A percentile compares a stretch with the other conserved stretches of the same genome.
These are phyloP conservation scores for Sipha flava DNA, from an alignment of 1,140 invertebrate species.

Conservation along the genomic window DNA sequence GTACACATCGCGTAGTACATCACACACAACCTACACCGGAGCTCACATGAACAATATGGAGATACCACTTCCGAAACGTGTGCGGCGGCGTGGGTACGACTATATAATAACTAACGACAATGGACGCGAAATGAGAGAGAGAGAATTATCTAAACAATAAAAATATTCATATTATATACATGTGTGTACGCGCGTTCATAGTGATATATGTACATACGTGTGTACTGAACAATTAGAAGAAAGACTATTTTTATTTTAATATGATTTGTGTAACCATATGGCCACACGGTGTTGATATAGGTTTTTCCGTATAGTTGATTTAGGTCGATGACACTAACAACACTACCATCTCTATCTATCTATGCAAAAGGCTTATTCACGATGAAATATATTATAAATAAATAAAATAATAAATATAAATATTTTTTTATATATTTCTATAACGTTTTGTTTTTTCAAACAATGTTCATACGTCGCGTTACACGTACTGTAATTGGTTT, in stretches of 20 bases:
- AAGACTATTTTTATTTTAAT: background rate
- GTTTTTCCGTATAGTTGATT: background rate
- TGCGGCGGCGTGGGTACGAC: background rate
- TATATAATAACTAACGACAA: background rate
- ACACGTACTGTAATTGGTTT: no score
- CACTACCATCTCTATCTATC: no score
- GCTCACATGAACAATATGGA: background rate
- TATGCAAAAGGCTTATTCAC: no score
- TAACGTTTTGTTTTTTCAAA: no score
- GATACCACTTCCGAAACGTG: conserved; percentile 16
- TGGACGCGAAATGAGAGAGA: background rate
- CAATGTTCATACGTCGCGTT: no score
- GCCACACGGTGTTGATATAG: background rate
- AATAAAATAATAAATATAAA: no score
- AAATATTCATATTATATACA: background rate
- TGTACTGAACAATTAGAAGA: background rate
- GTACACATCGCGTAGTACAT: no score
- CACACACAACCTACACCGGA: conserved; percentile 18
- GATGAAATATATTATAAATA: no score
- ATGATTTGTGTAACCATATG: conserved; percentile 4
- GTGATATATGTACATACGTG: no score
- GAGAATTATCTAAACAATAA: conserved; percentile 6
- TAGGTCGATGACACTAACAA: background rate
- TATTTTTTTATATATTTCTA: no score
- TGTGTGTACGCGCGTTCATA: no score